Evolutionary conservation across 2,113 vertebrate genomes (phyloP), one percentile per base, ranked within the genome.

Genomic region (Corapipo altera): DNA sequence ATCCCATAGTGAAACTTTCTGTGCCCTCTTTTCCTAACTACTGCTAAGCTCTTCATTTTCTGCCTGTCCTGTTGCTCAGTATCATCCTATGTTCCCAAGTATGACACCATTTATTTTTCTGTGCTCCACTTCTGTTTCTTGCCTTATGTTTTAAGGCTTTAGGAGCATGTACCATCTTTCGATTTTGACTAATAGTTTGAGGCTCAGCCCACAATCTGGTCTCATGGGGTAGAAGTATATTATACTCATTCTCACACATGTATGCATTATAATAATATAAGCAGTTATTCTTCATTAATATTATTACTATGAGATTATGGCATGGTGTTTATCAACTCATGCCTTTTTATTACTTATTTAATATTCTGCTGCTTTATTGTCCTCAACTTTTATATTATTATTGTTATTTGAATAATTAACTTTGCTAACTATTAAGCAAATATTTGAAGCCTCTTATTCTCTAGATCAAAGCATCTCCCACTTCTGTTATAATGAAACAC

Each of bases 401-500:
- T 84, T 95, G 33, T 92, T 96, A 78, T 92, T 95, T 84, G 43
- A 93, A 78, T 91, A 84, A 92, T 93, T 96, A 86, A 57, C 51
- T 81, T 88, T 91, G 49, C 32, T 73, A 91, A 51, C 89, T 89
- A 78, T 92, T 96, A 95, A 84, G 48, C 64, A 95, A 37, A 52
- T 79, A 92, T 95, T 93, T 91, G 64, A 89, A 94, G 61, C 30
- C 51, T 94, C 90, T 55, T 92, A 23, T 84, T 93, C 85, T 75
- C 70, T 78, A 81, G 76, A 96, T 95, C 80, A 95, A 97, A 92
- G 76, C 51, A 62, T 87, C 80, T 93, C 43, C 41, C 35, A n/a
- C 76, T 92, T 92, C 86, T 92, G 21, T 84, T 84, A 41, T 81
- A 95, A 95, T 65, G 86, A 93, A 95, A 95, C 86, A 95, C 89